phyloP scores from a whole-genome alignment of 2,888 invertebrate genomes.

The Buathra laborator region DNA sequence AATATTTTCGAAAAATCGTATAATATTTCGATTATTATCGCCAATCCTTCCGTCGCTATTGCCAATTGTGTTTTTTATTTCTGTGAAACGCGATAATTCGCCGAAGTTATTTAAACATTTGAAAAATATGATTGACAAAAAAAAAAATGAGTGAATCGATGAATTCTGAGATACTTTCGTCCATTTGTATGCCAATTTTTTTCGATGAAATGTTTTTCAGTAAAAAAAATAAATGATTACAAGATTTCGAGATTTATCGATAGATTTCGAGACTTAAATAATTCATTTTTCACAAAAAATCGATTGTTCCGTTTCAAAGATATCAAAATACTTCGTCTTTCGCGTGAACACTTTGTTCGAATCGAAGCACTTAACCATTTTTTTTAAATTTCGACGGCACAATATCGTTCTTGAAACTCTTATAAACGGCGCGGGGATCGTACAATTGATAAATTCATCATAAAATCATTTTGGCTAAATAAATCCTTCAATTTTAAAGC shows the following conservation, averaged over 20 bases:
- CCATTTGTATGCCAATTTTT: no score
- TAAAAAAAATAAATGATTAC: neutral
- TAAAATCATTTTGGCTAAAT: neutral
- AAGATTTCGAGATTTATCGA: neutral
- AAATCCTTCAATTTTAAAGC: neutral
- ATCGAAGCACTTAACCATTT: neutral
- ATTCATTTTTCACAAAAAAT: neutral
- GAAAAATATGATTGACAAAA: no score
- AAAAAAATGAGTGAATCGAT: no score
- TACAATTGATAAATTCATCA: neutral
- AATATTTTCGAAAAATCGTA: conserved; percentile 66
- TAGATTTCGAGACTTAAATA: neutral
- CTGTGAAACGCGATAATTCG: conserved; percentile 2
- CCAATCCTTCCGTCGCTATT: conserved; percentile 68
- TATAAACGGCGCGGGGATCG: neutral
- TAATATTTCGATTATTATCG: conserved; percentile 68
- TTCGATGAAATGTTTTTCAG: no score
- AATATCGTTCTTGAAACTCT: neutral
- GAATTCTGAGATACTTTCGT: no score
- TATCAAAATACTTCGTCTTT: neutral
- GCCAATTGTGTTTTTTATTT: conserved; percentile 44
- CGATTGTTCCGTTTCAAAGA: neutral
- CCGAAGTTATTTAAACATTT: no score
- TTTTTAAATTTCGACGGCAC: neutral
- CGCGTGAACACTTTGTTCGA: neutral